phyloP scores from a whole-genome alignment of 2,797 vertebrate species.

The Pangasius mekongensis region DNA sequence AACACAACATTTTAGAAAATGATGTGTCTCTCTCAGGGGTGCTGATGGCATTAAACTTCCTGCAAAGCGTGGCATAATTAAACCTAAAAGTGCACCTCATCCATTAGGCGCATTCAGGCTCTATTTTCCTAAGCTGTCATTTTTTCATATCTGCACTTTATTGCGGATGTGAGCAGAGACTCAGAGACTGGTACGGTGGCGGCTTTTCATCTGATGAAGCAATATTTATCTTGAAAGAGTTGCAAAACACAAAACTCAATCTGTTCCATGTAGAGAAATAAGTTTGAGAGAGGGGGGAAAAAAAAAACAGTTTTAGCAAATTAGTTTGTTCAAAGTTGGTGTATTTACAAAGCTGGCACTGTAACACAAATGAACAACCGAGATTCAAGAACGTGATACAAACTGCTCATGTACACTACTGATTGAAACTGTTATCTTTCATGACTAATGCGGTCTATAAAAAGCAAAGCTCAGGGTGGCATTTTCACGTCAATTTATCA shows the following conservation, averaged over 20 bases:
- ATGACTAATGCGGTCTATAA: not conserved
- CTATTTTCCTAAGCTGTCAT: slow-evolving; percentile 36
- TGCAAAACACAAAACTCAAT: slow-evolving; percentile 53
- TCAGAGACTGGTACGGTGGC: slow-evolving; percentile 11
- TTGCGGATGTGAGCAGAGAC: slow-evolving; percentile 12
- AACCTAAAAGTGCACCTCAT: slow-evolving; percentile 21
- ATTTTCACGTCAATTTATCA: not conserved
- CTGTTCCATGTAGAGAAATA: slow-evolving; percentile 20
- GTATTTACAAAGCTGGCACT: not conserved
- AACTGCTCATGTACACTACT: not conserved
- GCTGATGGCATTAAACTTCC: slow-evolving; percentile 22
- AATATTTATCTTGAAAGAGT: slow-evolving; percentile 53
- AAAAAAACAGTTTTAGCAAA: not conserved
- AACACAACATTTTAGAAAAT: not conserved
- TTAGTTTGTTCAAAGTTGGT: not conserved
- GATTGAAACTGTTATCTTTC: not conserved
- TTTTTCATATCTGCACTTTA: slow-evolving; percentile 31
- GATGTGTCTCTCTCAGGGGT: not conserved
- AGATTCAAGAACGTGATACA: not conserved
- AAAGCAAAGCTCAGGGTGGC: not conserved
- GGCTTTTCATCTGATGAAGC: slow-evolving; percentile 47
- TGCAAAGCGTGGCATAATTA: slow-evolving; percentile 37
- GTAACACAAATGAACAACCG: not conserved
- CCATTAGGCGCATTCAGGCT: slow-evolving; percentile 14
- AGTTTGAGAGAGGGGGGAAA: not conserved